A percentile compares a stretch with the other conserved stretches of the same genome.
phyloP scores from a whole-genome alignment of 2,797 vertebrate species.

The Carduelis carduelis region DNA sequence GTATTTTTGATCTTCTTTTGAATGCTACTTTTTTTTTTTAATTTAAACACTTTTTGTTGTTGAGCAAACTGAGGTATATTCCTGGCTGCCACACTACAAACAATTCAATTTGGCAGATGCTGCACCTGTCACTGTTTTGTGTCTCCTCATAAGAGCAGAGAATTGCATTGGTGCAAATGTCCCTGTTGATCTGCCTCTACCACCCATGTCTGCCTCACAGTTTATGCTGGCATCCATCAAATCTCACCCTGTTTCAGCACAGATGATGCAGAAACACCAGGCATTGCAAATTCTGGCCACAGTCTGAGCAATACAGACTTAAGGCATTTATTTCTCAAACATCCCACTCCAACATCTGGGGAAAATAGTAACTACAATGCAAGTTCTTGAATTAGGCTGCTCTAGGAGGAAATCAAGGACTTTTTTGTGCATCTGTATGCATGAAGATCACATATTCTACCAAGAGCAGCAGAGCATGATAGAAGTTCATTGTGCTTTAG shows the following conservation, averaged over 20 bases:
- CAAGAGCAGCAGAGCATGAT: not conserved
- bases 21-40: not conserved
- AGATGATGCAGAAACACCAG: not conserved
- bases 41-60: not conserved
- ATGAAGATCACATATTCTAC: not conserved
- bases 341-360: not conserved
- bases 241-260: not conserved
- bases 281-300: not conserved
- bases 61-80: slow-evolving; percentile 37
- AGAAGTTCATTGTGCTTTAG: not conserved
- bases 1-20: slow-evolving; percentile 38
- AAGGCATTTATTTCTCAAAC: not conserved
- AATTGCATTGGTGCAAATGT: not conserved
- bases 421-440: not conserved
- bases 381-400: not conserved
- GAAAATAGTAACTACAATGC: not conserved
- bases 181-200: not conserved
- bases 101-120: slow-evolving; percentile 45
- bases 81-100: slow-evolving; percentile 38
- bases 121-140: not conserved
- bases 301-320: not conserved
- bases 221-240: not conserved
- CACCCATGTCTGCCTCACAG: not conserved
- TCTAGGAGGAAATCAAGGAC: not conserved
- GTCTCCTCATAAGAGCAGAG: slow-evolving; percentile 20